Evolutionary conservation across 2,113 vertebrate species (phyloP).

Genomic region (Ictalurus punctatus): DNA sequence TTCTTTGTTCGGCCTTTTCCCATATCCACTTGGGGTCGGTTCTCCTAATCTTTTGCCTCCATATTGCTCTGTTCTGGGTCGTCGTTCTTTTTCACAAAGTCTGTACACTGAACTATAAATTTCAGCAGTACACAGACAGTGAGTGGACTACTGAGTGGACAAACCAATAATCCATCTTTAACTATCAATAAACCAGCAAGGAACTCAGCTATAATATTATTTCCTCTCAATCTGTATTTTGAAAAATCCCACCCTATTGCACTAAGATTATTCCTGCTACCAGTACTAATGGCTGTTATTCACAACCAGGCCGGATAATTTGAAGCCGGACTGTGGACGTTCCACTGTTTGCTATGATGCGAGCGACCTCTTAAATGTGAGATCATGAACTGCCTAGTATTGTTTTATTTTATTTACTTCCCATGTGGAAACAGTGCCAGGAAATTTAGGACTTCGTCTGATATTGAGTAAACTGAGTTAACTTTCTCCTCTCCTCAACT

Average conservation of each 20-base stretch:
- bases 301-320: not conserved
- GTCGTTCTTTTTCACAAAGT: not conserved
- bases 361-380: not conserved
- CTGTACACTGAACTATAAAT: not conserved
- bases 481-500: not conserved
- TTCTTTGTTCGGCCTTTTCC: no score
- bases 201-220: not conserved
- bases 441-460: not conserved
- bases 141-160: not conserved
- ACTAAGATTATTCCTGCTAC: not conserved
- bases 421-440: not conserved
- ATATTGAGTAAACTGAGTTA: not conserved
- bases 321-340: not conserved
- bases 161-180: not conserved
- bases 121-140: not conserved
- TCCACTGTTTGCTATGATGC: not conserved
- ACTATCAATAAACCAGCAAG: not conserved
- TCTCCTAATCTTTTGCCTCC: no score
- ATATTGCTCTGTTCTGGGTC: no score
- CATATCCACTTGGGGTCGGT: no score
- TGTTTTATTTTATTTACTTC: not conserved
- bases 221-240: not conserved
- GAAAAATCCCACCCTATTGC: not conserved
- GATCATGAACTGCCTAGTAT: not conserved
- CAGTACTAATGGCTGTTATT: not conserved